A percentile compares a stretch with the other conserved stretches of the same genome.
phyloP scores from a whole-genome alignment of 2,888 invertebrate species.

The Limnephilus auricula region DNA sequence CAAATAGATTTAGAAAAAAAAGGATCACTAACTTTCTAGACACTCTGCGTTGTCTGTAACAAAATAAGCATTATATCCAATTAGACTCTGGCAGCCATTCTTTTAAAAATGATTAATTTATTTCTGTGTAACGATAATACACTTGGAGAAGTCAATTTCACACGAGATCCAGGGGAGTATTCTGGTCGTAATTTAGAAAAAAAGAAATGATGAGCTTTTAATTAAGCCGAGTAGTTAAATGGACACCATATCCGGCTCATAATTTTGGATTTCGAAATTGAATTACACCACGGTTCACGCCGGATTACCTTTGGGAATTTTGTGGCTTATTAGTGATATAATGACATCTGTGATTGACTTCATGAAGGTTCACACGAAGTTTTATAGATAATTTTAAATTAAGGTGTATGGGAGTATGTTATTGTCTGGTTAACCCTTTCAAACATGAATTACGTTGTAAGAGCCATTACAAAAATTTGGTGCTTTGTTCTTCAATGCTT shows the following conservation, averaged over 20 bases:
- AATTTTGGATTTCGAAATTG: slow-evolving; percentile 5
- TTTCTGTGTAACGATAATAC: slow-evolving; percentile 21
- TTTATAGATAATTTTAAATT: not conserved
- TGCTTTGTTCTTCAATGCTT: too few relatives aligned
- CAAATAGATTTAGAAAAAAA: not conserved
- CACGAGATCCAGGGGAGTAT: slow-evolving; percentile 23
- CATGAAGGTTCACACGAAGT: not conserved
- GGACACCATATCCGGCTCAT: slow-evolving; percentile 32
- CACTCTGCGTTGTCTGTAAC: slow-evolving; percentile 28
- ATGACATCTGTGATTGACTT: slow-evolving; percentile 17
- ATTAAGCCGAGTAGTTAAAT: slow-evolving; percentile 38
- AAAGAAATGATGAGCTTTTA: slow-evolving; percentile 46
- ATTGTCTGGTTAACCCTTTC: not conserved
- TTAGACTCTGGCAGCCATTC: slow-evolving; percentile 47
- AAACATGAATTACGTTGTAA: too few relatives aligned
- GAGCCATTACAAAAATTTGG: too few relatives aligned
- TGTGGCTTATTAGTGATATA: slow-evolving; percentile 19
- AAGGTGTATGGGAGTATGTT: not conserved
- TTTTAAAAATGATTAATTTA: slow-evolving; percentile 50
- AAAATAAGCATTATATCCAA: slow-evolving; percentile 51
- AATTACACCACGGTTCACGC: slow-evolving; percentile 11
- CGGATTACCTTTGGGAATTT: not conserved
- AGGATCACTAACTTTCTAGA: not conserved
- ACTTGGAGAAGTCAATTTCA: slow-evolving; percentile 39
- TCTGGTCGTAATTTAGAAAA: not conserved